These are phyloP conservation scores for Eclectus roratus DNA, from an alignment of 2,113 vertebrate genomes.

Conservation along the genomic window DNA sequence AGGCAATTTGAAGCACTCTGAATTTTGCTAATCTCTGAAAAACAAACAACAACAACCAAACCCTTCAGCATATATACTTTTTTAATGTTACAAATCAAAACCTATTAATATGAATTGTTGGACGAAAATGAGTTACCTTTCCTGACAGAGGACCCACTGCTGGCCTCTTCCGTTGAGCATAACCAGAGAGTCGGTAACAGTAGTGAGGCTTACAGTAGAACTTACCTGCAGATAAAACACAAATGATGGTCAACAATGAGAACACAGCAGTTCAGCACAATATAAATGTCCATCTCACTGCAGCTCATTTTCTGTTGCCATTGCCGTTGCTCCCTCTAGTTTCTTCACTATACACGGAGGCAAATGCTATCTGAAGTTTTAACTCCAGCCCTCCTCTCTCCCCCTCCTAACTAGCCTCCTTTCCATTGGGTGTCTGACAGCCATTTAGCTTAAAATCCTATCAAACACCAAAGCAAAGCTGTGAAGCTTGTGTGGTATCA, in stretches of 20 bases:
- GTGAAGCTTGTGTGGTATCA: constrained; percentile 52
- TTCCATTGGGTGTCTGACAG: constrained; percentile 54
- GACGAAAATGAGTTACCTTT: constrained; percentile 78
- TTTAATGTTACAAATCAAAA: neutral
- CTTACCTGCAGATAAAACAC: constrained; percentile 83
- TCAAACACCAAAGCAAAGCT: constrained; percentile 58
- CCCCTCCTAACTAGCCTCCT: neutral
- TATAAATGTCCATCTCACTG: neutral
- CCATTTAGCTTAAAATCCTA: constrained; percentile 58
- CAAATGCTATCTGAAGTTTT: constrained; percentile 2
- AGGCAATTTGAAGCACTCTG: neutral
- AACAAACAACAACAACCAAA: neutral
- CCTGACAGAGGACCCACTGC: constrained; percentile 76
- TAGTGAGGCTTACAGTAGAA: constrained; percentile 99
- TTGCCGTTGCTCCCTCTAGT: neutral
- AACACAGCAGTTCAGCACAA: neutral
- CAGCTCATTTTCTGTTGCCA: neutral
- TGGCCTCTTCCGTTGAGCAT: constrained; percentile 92
- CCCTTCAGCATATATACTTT: neutral
- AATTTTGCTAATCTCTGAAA: neutral
- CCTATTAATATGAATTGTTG: fast-evolving
- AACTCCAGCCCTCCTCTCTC: constrained; percentile 9
- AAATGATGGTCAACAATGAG: neutral
- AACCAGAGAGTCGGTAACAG: constrained; percentile 91
- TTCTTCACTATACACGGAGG: neutral